Evolutionary conservation across 2,113 vertebrate genomes (phyloP).

Genomic region (Perognathus longimembris): DNA sequence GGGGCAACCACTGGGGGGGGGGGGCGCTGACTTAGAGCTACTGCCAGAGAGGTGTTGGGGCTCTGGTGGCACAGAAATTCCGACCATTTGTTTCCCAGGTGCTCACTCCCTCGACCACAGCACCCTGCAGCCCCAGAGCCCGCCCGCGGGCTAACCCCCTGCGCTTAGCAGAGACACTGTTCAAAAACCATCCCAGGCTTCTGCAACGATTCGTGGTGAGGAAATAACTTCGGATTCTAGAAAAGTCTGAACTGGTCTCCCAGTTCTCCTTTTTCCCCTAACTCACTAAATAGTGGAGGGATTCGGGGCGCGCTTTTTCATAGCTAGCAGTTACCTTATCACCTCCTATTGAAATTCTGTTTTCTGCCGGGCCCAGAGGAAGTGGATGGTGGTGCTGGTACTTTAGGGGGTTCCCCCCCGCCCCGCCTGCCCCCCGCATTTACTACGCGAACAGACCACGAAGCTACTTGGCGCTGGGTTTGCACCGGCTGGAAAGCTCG

Average conservation of each 20-base stretch:
- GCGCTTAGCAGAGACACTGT: background rate
- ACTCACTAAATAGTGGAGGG: background rate
- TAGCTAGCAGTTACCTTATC: background rate
- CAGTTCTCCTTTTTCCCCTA: background rate
- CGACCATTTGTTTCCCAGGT: background rate
- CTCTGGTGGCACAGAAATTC: background rate
- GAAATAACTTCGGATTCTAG: conserved; percentile 30
- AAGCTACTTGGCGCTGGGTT: background rate
- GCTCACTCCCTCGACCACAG: background rate
- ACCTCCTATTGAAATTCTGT: background rate
- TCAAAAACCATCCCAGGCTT: background rate
- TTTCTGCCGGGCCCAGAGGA: background rate
- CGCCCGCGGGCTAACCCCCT: background rate
- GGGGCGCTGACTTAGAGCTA: background rate
- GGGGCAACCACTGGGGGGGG: no score
- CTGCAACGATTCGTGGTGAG: background rate
- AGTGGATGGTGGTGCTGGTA: background rate
- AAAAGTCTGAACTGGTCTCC: background rate
- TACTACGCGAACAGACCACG: background rate
- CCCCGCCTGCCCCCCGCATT: background rate
- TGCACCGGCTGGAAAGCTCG: conserved; percentile 30
- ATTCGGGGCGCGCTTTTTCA: background rate
- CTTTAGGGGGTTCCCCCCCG: background rate
- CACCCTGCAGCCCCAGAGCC: background rate
- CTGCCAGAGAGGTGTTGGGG: background rate